These are phyloP conservation scores for Strongylocentrotus purpuratus DNA, from an alignment of 35 echinoderm and acorn worm genomes.

Conservation along the genomic window DNA sequence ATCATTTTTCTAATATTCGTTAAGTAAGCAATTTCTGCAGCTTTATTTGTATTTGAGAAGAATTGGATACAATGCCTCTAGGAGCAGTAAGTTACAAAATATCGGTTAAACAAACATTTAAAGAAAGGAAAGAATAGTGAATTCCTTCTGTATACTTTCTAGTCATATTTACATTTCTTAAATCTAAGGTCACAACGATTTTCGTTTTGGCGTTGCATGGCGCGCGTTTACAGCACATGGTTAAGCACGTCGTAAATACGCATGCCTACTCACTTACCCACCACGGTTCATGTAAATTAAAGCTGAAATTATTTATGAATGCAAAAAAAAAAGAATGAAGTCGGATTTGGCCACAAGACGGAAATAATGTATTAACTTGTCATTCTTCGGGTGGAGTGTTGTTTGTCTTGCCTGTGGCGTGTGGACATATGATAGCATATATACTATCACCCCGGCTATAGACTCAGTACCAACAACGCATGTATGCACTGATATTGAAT, in stretches of 20 bases:
- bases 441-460: neutral
- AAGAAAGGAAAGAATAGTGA: neutral
- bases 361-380: slow-evolving; percentile 14
- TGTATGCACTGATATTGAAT: neutral
- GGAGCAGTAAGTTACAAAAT: neutral
- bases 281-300: neutral
- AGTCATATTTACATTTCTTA: neutral
- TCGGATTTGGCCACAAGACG: neutral
- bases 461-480: neutral
- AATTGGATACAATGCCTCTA: neutral
- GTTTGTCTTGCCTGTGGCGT: neutral
- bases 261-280: neutral
- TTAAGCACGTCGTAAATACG: neutral
- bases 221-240: neutral
- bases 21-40: neutral
- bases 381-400: neutral
- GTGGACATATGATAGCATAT: neutral
- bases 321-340: neutral
- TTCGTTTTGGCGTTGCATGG: neutral
- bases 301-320: slow-evolving; percentile 6
- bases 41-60: neutral
- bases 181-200: neutral
- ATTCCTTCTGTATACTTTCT: neutral
- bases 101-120: neutral
- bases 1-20: too few species aligned